Percentiles rank a stretch among this genome's conserved stretches.
phyloP scores from a whole-genome alignment of 64 coral and sea anemone species.

The Montipora cactus region DNA sequence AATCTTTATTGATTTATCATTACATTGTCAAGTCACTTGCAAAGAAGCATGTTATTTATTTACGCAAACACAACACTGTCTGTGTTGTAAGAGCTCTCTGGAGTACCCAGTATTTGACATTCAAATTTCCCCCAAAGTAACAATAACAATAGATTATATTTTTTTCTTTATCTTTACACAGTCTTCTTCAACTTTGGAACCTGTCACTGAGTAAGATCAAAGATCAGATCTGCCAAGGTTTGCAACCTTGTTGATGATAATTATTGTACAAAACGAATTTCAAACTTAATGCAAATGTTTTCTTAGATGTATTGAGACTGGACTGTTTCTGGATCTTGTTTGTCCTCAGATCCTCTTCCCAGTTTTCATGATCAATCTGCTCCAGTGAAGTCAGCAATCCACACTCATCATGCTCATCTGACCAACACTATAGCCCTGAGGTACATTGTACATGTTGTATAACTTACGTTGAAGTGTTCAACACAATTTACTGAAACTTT shows the following conservation, averaged over 20 bases:
- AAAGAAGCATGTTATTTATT: no score
- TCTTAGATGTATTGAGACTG: neutral
- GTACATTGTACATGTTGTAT: neutral
- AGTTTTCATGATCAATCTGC: constrained; percentile 52
- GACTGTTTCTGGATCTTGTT: neutral
- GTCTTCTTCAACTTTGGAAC: constrained; percentile 77
- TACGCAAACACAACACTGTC: no score
- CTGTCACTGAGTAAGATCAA: constrained; percentile 50
- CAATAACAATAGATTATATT: no score
- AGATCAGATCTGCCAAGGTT: constrained; percentile 65
- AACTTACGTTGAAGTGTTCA: neutral
- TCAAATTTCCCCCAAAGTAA: no score
- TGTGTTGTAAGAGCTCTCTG: no score
- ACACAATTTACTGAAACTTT: no score
- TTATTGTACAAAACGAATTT: no score
- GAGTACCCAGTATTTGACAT: no score
- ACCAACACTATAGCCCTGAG: constrained; percentile 46
- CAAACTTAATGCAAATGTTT: neutral
- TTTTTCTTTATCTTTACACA: neutral
- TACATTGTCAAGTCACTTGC: no score
- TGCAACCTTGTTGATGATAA: no score
- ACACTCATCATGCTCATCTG: constrained; percentile 58
- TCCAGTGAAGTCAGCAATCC: constrained; percentile 51
- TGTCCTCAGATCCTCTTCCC: constrained; percentile 36
- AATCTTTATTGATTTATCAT: no score